A percentile compares a stretch with the other conserved stretches of the same genome.
phyloP scores from a whole-genome alignment of 2,888 invertebrate genomes.

The Athrips mouffetella region DNA sequence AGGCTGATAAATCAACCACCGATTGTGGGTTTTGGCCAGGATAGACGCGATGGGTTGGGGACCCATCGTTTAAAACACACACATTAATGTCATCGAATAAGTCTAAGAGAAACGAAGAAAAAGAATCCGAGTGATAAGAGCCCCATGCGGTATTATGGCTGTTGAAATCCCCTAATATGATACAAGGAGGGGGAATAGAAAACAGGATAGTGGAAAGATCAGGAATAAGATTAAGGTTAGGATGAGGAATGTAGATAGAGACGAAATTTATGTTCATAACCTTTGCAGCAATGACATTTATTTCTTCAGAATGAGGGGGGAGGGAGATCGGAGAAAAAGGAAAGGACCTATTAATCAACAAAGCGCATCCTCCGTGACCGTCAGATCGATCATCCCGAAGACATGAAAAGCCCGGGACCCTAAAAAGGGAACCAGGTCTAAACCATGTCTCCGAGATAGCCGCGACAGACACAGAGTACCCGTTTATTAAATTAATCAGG shows the following conservation, averaged over 20 bases:
- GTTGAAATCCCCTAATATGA: no score
- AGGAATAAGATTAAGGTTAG: no score
- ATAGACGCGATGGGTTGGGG: no score
- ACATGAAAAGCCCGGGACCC: constrained; percentile 23
- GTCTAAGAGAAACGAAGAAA: constrained; percentile 16
- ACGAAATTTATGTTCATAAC: no score
- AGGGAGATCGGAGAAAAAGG: constrained; percentile 18
- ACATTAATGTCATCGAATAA: constrained; percentile 22
- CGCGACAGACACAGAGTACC: no score
- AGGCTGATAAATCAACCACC: no score
- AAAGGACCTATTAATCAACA: constrained; percentile 16
- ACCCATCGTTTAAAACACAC: constrained; percentile 27
- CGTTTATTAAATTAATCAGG: no score
- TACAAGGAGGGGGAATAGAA: no score
- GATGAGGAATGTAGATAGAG: no score
- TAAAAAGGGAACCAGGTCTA: not conserved
- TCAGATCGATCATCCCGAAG: no score
- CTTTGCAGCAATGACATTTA: constrained; percentile 23
- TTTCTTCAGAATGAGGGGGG: constrained; percentile 7
- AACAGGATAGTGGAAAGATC: no score
- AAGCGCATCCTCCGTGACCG: constrained; percentile 21
- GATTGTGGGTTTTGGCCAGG: no score
- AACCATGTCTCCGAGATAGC: not conserved
- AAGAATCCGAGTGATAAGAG: constrained; percentile 9
- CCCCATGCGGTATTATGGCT: constrained; percentile 25